These are phyloP conservation scores for Lacanobia oleracea DNA, from an alignment of 2,888 invertebrate genomes.

Conservation along the genomic window DNA sequence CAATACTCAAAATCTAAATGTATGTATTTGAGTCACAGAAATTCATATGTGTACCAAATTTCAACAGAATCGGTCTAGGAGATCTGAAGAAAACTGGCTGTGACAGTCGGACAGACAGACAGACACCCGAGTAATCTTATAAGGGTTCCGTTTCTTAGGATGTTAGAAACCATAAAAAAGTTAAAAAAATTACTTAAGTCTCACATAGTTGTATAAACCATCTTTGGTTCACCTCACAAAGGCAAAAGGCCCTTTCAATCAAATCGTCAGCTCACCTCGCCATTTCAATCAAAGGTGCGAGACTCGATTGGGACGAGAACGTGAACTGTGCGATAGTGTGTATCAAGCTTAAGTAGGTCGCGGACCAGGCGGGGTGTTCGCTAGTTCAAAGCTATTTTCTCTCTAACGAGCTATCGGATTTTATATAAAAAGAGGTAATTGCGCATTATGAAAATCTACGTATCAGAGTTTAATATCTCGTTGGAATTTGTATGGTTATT, in stretches of 20 bases:
- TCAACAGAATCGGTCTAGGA: too few relatives aligned
- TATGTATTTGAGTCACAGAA: too few relatives aligned
- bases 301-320: conserved; percentile 53
- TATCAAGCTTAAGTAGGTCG: conserved; percentile 61
- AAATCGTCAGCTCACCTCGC: conserved; percentile 22
- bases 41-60: too few relatives aligned
- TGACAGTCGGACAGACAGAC: too few relatives aligned
- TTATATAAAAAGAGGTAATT: conserved; percentile 62
- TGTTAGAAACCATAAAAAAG: too few relatives aligned
- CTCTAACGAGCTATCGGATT: conserved; percentile 63
- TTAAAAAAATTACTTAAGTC: too few relatives aligned
- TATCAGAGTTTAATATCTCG: conserved; percentile 51
- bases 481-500: conserved; percentile 27
- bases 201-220: not conserved
- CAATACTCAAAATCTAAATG: too few relatives aligned
- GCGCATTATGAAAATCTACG: conserved; percentile 61
- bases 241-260: conserved; percentile 39
- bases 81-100: too few relatives aligned
- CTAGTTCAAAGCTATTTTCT: conserved; percentile 55
- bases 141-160: too few relatives aligned
- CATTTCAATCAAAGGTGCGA: conserved; percentile 45
- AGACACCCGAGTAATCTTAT: too few relatives aligned
- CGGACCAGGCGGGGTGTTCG: conserved; percentile 46
- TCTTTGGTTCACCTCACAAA: not conserved
- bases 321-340: conserved; percentile 49